Base-by-base conservation (phyloP, 2,888 invertebrate species). In the Mythimna loreyi region DNA sequence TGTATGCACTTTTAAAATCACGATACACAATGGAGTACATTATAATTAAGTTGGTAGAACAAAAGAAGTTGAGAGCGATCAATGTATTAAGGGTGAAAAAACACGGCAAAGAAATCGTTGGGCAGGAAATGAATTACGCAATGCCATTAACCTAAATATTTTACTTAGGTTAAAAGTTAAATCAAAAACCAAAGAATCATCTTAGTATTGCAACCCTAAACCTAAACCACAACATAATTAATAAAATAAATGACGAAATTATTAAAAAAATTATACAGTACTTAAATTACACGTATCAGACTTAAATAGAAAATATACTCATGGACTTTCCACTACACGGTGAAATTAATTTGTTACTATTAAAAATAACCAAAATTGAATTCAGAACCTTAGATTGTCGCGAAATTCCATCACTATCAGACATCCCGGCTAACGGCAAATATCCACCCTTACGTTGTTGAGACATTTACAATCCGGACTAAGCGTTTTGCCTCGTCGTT, bases 281-380 rank as follows among this genome's bases (percentile, higher is more conserved):
- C 50, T 40, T 61, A 62, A 63, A 69, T 45, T 65, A 79, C 43
- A 73, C 9, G 7, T 67, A 69, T 80, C 80, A 80, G 80, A 80
- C 80, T 80, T 76, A 71, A 76, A 73, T 58, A 59, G 21, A 67
- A 62, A 56, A 67, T 21, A 57, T 50, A 55, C 23, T 59, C 21
- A 47, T 61, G 30, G 60, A 65, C 61, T 75, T 69, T 78, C 72
- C 50, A 67, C 23, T 21, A 58, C n/a, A 67, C 28, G 16, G 30
- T 40, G 13, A 65, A 66, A 63, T 50, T 47, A 65, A 70, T 72
- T 60, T 76, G 52, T 69, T 74, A 43, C 67, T 64, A 65, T 55
- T 55, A 67, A 13, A 47, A 50, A 74, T 50, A 63, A 43, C n/a
- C 2, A 30, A 52, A 50, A 9, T 30, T 52, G 11, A 16, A 43